Percentiles rank a stretch among this genome's conserved stretches.
Evolutionary conservation across 2,113 vertebrate species (phyloP).

Genomic region (Baryphthengus martii): DNA sequence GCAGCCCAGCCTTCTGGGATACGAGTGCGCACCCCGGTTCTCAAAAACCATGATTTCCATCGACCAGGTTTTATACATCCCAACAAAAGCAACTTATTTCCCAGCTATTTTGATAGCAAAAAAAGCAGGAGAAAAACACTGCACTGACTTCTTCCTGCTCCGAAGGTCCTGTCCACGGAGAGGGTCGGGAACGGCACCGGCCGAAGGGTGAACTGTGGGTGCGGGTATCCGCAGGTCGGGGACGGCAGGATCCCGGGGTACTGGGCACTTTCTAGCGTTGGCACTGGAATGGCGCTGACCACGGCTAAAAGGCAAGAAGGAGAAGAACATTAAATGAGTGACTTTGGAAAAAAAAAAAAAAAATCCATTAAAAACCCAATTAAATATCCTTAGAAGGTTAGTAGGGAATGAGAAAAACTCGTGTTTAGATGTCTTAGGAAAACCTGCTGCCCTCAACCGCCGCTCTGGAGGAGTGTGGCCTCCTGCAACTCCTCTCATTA

Average conservation of each 20-base stretch:
- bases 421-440: background rate
- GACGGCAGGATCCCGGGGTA: slow-evolving; percentile 91
- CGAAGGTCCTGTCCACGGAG: slow-evolving; percentile 85
- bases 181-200: slow-evolving; percentile 89
- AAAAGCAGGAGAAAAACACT: background rate
- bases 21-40: background rate
- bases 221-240: slow-evolving; percentile 88
- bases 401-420: background rate
- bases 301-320: slow-evolving; percentile 77
- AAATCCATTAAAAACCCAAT: too few relatives aligned
- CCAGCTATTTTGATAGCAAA: background rate
- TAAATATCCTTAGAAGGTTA: too few relatives aligned
- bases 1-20: too few relatives aligned
- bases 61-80: background rate
- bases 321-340: background rate
- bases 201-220: slow-evolving; percentile 89
- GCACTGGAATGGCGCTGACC: slow-evolving; percentile 92
- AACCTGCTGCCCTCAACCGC: too few relatives aligned
- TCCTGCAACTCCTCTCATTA: background rate
- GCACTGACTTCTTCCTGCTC: slow-evolving; percentile 75
- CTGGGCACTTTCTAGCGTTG: slow-evolving; percentile 89
- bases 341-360: accelerated
- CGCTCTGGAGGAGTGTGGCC: background rate
- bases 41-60: background rate
- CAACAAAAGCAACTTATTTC: background rate